These are phyloP conservation scores for Saturnia pavonia DNA, from an alignment of 2,888 invertebrate genomes.

Conservation along the genomic window DNA sequence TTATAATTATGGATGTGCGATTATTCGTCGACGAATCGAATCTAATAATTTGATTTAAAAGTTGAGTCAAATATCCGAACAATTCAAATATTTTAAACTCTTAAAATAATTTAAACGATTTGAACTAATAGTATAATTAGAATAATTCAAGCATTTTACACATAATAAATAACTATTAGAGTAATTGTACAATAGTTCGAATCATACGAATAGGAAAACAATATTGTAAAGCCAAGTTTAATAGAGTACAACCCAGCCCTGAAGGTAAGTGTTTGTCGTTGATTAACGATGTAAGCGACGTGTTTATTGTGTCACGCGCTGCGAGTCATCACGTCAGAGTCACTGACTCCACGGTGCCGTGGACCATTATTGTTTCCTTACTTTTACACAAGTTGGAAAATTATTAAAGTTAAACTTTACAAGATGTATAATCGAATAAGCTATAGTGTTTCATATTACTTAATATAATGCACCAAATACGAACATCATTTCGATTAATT, in stretches of 20 bases:
- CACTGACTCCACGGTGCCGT: slow-evolving; percentile 28
- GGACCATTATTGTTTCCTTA: slow-evolving; percentile 24
- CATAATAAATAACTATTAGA: too few species aligned
- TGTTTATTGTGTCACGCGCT: slow-evolving; percentile 69
- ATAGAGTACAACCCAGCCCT: slow-evolving; percentile 32
- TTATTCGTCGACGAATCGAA: too few species aligned
- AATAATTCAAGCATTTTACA: too few species aligned
- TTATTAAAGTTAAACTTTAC: slow-evolving; percentile 5
- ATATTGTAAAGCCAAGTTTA: slow-evolving; percentile 1
- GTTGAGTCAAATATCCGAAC: too few species aligned
- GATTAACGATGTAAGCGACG: slow-evolving; percentile 74
- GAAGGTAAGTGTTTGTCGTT: slow-evolving; percentile 66
- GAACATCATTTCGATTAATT: not conserved
- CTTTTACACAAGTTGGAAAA: not conserved
- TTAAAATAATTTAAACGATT: too few species aligned
- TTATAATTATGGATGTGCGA: too few species aligned
- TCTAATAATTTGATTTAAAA: too few species aligned
- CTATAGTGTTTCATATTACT: not conserved
- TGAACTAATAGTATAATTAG: too few species aligned
- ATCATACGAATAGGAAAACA: not conserved
- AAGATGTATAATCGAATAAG: not conserved
- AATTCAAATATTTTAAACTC: too few species aligned
- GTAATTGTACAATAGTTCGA: too few species aligned
- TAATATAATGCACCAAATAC: not conserved
- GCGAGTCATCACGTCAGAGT: slow-evolving; percentile 53